A percentile compares a stretch with the other conserved stretches of the same genome.
Evolutionary conservation across 2,888 invertebrate genomes (phyloP).

Genomic region (Cephus pulcher): DNA sequence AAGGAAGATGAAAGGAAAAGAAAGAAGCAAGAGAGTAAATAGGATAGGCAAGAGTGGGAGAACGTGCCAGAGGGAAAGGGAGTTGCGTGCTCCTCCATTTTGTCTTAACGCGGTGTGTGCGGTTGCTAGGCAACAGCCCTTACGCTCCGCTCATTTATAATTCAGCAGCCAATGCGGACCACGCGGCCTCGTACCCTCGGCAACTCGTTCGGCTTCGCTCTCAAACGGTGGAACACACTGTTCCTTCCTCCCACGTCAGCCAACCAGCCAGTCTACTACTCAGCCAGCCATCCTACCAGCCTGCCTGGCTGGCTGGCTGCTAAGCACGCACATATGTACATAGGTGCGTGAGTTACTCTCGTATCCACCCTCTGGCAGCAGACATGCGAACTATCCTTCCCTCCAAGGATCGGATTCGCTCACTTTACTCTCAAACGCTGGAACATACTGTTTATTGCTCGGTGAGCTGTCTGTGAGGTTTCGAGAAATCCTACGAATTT

Average conservation of each 20-base stretch:
- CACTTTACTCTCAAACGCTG: neutral
- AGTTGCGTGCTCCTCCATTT: constrained; percentile 61
- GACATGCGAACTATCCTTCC: constrained; percentile 2
- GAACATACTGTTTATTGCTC: neutral
- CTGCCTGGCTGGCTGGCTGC: neutral
- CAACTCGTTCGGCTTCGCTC: constrained; percentile 47
- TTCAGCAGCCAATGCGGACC: constrained; percentile 67
- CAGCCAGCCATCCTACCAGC: neutral
- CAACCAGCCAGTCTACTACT: neutral
- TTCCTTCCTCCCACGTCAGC: neutral
- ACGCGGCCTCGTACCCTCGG: constrained; percentile 62
- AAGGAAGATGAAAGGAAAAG: constrained; percentile 5
- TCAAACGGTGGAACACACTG: constrained; percentile 47
- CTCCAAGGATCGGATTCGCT: constrained; percentile 7
- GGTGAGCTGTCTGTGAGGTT: neutral
- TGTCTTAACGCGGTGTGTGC: constrained; percentile 65
- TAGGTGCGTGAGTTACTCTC: neutral
- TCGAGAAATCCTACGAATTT: neutral
- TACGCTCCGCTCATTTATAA: constrained; percentile 67
- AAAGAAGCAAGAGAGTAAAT: constrained; percentile 20
- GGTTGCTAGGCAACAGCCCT: constrained; percentile 67
- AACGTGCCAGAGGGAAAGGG: constrained; percentile 27
- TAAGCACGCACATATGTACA: neutral
- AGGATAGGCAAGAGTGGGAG: constrained; percentile 16
- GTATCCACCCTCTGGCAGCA: neutral